These are phyloP conservation scores for Albula goreensis DNA, from an alignment of 2,113 vertebrate species.

Conservation along the genomic window DNA sequence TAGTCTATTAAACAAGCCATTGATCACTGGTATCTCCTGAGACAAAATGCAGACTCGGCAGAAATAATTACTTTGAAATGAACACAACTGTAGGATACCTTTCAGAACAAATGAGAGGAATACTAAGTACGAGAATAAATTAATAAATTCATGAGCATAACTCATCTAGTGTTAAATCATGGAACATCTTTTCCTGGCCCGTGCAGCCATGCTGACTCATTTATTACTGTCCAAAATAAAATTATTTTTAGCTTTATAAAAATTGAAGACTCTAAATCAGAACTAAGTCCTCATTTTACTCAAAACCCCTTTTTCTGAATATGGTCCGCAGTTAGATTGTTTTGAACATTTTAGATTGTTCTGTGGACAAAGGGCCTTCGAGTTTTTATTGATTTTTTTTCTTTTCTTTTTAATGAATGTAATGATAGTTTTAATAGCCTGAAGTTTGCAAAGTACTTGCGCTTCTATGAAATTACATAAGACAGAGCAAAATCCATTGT, in stretches of 20 bases:
- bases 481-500: too few relatives aligned
- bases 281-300: background rate
- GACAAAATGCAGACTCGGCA: background rate
- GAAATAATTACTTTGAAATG: slow-evolving; percentile 7
- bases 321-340: too few relatives aligned
- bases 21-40: slow-evolving; percentile 14
- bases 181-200: background rate
- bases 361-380: too few relatives aligned
- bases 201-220: background rate
- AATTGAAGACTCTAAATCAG: background rate
- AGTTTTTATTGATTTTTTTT: too few relatives aligned
- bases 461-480: too few relatives aligned
- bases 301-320: background rate
- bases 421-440: too few relatives aligned
- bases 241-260: background rate
- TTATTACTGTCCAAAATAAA: background rate
- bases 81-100: background rate
- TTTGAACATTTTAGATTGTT: background rate
- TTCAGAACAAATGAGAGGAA: background rate
- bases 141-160: background rate
- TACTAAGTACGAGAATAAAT: background rate
- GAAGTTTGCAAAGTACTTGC: too few relatives aligned
- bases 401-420: too few relatives aligned
- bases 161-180: background rate
- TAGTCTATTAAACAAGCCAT: background rate